Percentiles rank a stretch among this genome's conserved stretches.
These are phyloP conservation scores for Ptiloglossa arizonensis DNA, from an alignment of 1,140 invertebrate genomes.

Conservation along the genomic window DNA sequence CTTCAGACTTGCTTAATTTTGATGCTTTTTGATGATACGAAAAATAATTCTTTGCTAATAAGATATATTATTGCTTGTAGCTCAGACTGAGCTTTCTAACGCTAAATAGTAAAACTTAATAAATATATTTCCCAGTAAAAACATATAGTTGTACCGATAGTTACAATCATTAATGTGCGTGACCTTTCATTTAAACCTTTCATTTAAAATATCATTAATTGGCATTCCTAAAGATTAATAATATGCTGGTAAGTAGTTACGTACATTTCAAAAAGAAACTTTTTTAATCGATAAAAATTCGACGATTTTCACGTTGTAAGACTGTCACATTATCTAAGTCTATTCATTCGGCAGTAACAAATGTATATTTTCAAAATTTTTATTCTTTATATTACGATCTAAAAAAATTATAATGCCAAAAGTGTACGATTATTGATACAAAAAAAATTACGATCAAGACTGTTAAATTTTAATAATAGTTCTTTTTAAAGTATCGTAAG, in stretches of 20 bases:
- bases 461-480: background rate
- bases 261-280: background rate
- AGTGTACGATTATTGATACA: no score
- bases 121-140: background rate
- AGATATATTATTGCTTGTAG: background rate
- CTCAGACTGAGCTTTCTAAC: background rate
- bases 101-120: background rate
- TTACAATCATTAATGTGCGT: background rate
- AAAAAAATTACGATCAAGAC: no score
- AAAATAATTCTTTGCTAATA: no score
- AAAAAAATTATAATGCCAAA: background rate
- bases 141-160: background rate
- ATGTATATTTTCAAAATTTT: background rate
- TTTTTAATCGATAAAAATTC: background rate
- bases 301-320: constrained; percentile 8
- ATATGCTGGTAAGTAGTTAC: background rate
- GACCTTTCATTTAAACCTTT: no score
- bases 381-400: constrained; percentile 21
- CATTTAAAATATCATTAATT: no score
- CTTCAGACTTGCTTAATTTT: no score
- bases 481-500: background rate
- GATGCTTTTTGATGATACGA: no score
- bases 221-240: background rate
- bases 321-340: background rate
- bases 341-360: background rate